Percentiles rank a stretch among this genome's conserved stretches.
These are phyloP conservation scores for Labeo rohita DNA, from an alignment of 2,113 vertebrate genomes.

Conservation along the genomic window DNA sequence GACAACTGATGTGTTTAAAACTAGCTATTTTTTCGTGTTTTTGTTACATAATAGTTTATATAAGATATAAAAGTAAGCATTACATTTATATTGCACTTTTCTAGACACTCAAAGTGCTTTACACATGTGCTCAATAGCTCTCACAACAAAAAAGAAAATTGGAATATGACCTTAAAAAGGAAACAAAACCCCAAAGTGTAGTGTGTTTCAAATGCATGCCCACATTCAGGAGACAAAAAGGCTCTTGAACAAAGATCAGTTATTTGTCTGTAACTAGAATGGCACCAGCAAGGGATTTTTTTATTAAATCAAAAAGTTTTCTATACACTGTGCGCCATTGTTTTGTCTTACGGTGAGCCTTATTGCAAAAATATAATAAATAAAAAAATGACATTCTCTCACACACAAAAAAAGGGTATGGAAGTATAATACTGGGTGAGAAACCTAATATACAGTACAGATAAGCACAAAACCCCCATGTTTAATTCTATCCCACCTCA, in stretches of 20 bases:
- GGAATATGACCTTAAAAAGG: background rate
- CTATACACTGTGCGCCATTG: background rate
- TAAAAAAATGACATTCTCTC: background rate
- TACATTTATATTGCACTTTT: background rate
- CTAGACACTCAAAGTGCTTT: background rate
- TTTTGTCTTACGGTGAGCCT: background rate
- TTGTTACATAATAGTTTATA: background rate
- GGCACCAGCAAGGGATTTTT: background rate
- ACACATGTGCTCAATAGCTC: background rate
- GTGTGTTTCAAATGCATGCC: background rate
- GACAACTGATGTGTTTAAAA: background rate
- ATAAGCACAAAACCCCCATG: background rate
- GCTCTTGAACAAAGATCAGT: background rate
- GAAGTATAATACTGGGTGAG: slow-evolving; percentile 15
- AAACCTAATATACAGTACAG: slow-evolving; percentile 13
- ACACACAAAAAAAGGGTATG: background rate
- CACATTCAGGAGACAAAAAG: background rate
- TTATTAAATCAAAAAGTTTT: background rate
- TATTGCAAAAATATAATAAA: background rate
- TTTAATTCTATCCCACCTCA: slow-evolving; percentile 42
- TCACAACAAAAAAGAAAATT: background rate
- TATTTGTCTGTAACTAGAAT: background rate
- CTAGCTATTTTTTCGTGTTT: background rate
- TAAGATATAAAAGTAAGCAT: background rate
- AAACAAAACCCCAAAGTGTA: background rate